Conservation (phyloP, 1,140 invertebrate species). For the Drosophila setifemur region DNA sequence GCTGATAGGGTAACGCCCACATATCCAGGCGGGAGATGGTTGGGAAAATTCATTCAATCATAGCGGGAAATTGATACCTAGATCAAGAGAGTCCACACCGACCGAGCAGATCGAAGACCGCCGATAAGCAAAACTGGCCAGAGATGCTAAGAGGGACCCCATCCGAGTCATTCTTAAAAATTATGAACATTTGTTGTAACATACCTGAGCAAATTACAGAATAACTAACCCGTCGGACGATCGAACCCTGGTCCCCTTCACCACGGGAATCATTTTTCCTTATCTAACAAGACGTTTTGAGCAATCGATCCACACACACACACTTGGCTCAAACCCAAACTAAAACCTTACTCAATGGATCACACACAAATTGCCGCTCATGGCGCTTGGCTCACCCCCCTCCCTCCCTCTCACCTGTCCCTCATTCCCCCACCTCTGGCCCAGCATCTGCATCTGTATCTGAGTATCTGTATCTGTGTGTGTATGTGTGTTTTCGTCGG, state of each 20-base stretch:
- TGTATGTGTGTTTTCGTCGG: conserved; percentile 54
- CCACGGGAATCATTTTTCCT: conserved; percentile 72
- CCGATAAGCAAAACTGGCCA: conserved; percentile 45
- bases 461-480: background rate
- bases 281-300: conserved; percentile 74
- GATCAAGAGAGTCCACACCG: conserved; percentile 50
- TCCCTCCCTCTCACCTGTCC: background rate
- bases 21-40: conserved; percentile 16
- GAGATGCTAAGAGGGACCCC: conserved; percentile 12
- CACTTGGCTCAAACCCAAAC: conserved; percentile 1
- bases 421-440: background rate
- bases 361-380: conserved; percentile 71
- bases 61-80: conserved; percentile 73
- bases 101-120: conserved; percentile 41
- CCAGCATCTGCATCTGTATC: background rate
- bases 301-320: conserved; percentile 61
- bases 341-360: conserved; percentile 71
- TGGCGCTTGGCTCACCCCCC: conserved; percentile 26
- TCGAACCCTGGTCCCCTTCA: conserved; percentile 21
- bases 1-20: conserved; percentile 60
- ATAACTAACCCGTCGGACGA: conserved; percentile 21
- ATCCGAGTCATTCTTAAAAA: conserved; percentile 77
- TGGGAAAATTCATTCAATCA: conserved; percentile 71
- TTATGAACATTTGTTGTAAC: conserved; percentile 77
- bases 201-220: conserved; percentile 73